Evolutionary conservation across 1,140 invertebrate species (phyloP).

Genomic region (Anastatus disparis): DNA sequence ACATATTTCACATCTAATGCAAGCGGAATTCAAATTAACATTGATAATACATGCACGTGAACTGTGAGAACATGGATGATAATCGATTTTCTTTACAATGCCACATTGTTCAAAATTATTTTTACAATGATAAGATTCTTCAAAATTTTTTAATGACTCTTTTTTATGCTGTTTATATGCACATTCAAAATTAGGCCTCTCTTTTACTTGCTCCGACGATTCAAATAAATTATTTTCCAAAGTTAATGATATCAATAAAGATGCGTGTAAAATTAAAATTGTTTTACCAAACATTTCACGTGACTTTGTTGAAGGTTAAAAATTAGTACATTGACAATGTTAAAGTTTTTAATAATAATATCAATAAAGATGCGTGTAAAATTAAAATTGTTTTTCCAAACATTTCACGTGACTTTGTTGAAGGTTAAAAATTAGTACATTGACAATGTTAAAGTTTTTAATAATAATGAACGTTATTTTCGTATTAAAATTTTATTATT

Average conservation of each 20-base stretch:
- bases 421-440: no score
- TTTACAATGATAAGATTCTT: constrained; percentile 6
- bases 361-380: constrained; percentile 14
- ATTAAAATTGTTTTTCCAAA: neutral
- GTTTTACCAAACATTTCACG: no score
- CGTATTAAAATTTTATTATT: no score
- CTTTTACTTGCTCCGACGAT: neutral
- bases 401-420: no score
- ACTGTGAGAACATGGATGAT: neutral
- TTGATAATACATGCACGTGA: constrained; percentile 22
- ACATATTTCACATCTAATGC: constrained; percentile 56
- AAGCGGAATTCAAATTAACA: constrained; percentile 53
- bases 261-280: constrained; percentile 24
- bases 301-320: no score
- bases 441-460: no score
- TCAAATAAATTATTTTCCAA: neutral
- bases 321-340: no score
- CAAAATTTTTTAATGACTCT: neutral
- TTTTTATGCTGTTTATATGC: neutral
- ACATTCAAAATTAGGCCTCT: neutral
- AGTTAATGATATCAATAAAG: neutral
- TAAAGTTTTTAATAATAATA: no score
- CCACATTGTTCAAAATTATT: constrained; percentile 25
- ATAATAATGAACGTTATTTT: no score
- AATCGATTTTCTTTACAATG: constrained; percentile 10